Evolutionary conservation across 2,888 invertebrate genomes (phyloP).

Genomic region (Nemurella pictetii): DNA sequence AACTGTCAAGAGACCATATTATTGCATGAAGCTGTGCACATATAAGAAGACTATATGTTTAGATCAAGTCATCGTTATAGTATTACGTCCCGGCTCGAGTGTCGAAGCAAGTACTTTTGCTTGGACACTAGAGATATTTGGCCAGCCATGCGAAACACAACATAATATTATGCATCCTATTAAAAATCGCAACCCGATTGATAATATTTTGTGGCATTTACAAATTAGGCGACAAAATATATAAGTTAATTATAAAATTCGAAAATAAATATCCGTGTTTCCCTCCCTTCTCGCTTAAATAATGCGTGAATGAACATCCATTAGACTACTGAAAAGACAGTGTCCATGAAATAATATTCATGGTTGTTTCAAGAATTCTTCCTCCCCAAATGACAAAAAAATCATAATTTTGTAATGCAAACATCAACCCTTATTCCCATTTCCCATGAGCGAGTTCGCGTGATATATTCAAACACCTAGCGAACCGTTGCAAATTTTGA

Average conservation of each 20-base stretch:
- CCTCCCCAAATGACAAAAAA: background rate
- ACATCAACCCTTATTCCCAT: background rate
- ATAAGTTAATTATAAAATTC: conserved; percentile 25
- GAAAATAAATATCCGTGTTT: conserved; percentile 2
- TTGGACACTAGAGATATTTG: conserved; percentile 12
- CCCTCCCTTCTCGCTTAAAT: background rate
- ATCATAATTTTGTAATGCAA: background rate
- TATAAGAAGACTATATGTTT: background rate
- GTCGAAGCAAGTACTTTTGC: background rate
- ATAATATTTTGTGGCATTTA: background rate
- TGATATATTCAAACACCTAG: background rate
- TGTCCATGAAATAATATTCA: background rate
- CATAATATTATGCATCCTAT: conserved; percentile 5
- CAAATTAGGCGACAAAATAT: conserved; percentile 16
- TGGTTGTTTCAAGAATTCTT: background rate
- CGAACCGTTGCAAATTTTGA: background rate
- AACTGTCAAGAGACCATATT: background rate
- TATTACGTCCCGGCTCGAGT: background rate
- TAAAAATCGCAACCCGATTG: background rate
- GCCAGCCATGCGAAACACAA: conserved; percentile 33
- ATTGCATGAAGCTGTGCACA: background rate
- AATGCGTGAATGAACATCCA: background rate
- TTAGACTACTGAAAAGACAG: background rate
- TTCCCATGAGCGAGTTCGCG: background rate
- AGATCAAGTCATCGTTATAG: too few species aligned